Evolutionary conservation across 2,113 vertebrate genomes (phyloP), one percentile per base, ranked within the genome.

Genomic region (Mustela lutreola): DNA sequence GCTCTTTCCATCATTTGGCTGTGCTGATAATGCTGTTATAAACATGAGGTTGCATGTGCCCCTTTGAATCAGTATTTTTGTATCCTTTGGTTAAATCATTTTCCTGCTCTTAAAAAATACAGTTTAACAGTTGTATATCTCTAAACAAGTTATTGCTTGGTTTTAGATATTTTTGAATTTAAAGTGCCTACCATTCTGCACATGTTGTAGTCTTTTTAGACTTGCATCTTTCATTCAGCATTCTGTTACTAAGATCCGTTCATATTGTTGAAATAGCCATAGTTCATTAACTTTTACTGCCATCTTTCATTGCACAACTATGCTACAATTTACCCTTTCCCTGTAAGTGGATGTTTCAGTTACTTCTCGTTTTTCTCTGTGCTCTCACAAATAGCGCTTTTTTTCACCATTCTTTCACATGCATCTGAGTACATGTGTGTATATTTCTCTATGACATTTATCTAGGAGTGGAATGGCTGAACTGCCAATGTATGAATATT

Each of bases 121-220:
- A 45, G 12, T 36, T 89, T 53, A 80, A 45, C 18, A 81, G 31
- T 50, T 36, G 5, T 45, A 28, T 56, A 60, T 50, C 0, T 4
- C 22, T 39, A 67, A 70, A 67, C 63, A 91, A 86, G 28, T 53
- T 45, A 58, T 53, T 85, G 26, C 67, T 80, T 88, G 21, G 22
- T 88, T 93, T 93, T 71, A 87, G 45, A 39, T 85, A 39, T 22
- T 75, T 91, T 60, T 92, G 4, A 80, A 53, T 4, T 95, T 93
- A 33, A 82, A 71, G 12, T 84, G 48, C 39, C 53, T n/a, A 67
- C 1, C 2, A 18, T 85, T 4, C 1, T 67, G 58, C 31, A 31
- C 14, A 7, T 28, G 9, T 28, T 62, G 18, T 56, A 70, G n/a
- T 78, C 21, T 21, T 89, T 39, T 56, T 82, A 84, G 50, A 15